A percentile compares a stretch with the other conserved stretches of the same genome.
Evolutionary conservation across 2,888 invertebrate species (phyloP).

Genomic region (Lottia scabra): DNA sequence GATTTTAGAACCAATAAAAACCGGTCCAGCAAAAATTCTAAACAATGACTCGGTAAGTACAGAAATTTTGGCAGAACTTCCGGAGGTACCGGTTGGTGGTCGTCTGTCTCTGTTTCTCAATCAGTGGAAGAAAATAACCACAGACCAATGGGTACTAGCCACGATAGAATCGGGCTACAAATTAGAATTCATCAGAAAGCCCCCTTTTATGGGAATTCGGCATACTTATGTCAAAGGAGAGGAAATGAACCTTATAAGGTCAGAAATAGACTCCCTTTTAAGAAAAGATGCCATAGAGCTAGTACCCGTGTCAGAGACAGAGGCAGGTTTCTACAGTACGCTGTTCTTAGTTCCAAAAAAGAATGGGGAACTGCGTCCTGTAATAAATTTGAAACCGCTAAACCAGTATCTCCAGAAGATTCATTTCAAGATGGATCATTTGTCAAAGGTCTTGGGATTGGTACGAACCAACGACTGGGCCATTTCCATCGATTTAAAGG

Average conservation of each 20-base stretch:
- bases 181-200: constrained; percentile 21
- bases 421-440: constrained; percentile 34
- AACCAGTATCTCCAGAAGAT: constrained; percentile 25
- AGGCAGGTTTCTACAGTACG: constrained; percentile 34
- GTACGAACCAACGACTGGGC: constrained; percentile 10
- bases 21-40: too few relatives aligned
- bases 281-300: constrained; percentile 26
- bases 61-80: too few relatives aligned
- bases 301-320: constrained; percentile 6
- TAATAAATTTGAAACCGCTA: constrained; percentile 31
- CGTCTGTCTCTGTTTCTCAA: constrained; percentile 22
- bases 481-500: too few relatives aligned
- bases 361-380: constrained; percentile 13
- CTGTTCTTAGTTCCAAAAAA: constrained; percentile 28
- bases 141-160: constrained; percentile 28
- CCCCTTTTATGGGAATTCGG: constrained; percentile 18
- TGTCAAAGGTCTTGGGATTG: constrained; percentile 22
- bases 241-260: constrained; percentile 1
- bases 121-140: constrained; percentile 25
- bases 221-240: constrained; percentile 11
- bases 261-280: constrained; percentile 23
- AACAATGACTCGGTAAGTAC: too few relatives aligned
- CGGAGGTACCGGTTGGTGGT: constrained; percentile 32
- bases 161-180: constrained; percentile 26
- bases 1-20: too few relatives aligned